These are phyloP conservation scores for Ceratoteleas bidentatus DNA, from an alignment of 1,140 invertebrate genomes.

Conservation along the genomic window DNA sequence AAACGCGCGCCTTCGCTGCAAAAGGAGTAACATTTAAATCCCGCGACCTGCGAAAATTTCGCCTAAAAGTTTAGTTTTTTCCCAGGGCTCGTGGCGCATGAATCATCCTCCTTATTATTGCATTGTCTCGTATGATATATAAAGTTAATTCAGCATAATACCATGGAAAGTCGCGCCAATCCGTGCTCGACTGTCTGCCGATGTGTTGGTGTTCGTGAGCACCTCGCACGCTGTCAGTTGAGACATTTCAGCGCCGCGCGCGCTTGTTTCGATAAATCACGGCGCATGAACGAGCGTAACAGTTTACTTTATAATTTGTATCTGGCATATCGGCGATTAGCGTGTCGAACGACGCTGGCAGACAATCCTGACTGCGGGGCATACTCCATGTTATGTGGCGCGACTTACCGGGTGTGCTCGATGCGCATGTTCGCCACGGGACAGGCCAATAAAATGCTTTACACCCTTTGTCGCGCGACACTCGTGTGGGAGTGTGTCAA, in stretches of 20 bases:
- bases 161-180: slow-evolving; percentile 4
- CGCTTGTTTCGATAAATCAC: slow-evolving; percentile 52
- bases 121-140: slow-evolving; percentile 48
- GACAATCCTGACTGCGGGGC: slow-evolving; percentile 38
- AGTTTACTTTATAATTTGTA: slow-evolving; percentile 57
- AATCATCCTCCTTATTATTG: slow-evolving; percentile 46
- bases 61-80: slow-evolving; percentile 56
- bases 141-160: slow-evolving; percentile 42
- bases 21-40: slow-evolving; percentile 42
- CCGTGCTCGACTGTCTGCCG: background rate
- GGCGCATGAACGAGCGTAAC: slow-evolving; percentile 42
- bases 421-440: slow-evolving; percentile 21
- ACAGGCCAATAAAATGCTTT: slow-evolving; percentile 21
- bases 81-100: slow-evolving; percentile 31
- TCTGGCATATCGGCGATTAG: slow-evolving; percentile 52
- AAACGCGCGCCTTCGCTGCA: slow-evolving; percentile 21
- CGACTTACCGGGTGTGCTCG: slow-evolving; percentile 9
- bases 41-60: slow-evolving; percentile 32
- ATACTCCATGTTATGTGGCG: slow-evolving; percentile 18
- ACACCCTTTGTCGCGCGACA: slow-evolving; percentile 12
- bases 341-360: slow-evolving; percentile 36
- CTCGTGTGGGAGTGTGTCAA: slow-evolving; percentile 12
- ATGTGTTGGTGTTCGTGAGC: background rate
- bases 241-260: slow-evolving; percentile 49
- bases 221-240: slow-evolving; percentile 42